Percentiles rank a stretch among this genome's conserved stretches.
Conservation (phyloP, 2,888 invertebrate species). For the Trissonchulus sp. region DNA sequence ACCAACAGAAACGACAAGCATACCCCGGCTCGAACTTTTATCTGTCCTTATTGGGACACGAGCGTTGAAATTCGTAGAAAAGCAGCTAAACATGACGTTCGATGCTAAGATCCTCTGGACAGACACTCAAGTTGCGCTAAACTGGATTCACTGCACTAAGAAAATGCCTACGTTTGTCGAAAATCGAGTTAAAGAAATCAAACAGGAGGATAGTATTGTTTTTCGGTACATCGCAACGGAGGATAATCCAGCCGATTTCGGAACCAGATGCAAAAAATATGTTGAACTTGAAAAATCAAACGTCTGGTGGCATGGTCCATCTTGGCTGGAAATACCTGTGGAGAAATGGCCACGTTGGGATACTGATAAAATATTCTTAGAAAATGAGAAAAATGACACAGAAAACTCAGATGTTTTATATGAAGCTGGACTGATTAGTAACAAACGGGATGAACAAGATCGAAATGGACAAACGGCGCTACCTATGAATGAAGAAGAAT, state of each 20-base stretch:
- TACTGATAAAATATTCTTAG: too few relatives aligned
- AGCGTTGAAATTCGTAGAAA: slow-evolving; percentile 31
- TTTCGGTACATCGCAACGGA: slow-evolving; percentile 2
- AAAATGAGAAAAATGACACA: too few relatives aligned
- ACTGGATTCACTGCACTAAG: too few relatives aligned
- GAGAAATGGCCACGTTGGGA: too few relatives aligned
- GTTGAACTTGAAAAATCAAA: neutral
- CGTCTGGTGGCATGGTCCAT: slow-evolving; percentile 1
- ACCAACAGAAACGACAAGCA: slow-evolving; percentile 36
- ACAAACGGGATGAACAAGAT: too few relatives aligned
- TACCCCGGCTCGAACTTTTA: slow-evolving; percentile 35
- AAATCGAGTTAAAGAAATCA: slow-evolving; percentile 21
- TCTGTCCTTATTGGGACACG: slow-evolving; percentile 25
- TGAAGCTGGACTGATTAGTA: too few relatives aligned
- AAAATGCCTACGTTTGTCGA: neutral
- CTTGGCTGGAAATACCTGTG: too few relatives aligned
- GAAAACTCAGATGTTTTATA: too few relatives aligned
- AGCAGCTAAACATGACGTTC: slow-evolving; percentile 37
- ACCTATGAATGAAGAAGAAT: too few relatives aligned
- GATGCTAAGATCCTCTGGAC: slow-evolving; percentile 33
- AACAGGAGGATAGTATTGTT: neutral
- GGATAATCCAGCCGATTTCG: slow-evolving; percentile 14
- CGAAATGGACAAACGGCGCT: too few relatives aligned
- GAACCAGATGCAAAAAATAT: neutral
- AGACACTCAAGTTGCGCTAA: slow-evolving; percentile 36